Conservation (phyloP, 2,888 invertebrate genomes). For the Bedellia somnulentella region DNA sequence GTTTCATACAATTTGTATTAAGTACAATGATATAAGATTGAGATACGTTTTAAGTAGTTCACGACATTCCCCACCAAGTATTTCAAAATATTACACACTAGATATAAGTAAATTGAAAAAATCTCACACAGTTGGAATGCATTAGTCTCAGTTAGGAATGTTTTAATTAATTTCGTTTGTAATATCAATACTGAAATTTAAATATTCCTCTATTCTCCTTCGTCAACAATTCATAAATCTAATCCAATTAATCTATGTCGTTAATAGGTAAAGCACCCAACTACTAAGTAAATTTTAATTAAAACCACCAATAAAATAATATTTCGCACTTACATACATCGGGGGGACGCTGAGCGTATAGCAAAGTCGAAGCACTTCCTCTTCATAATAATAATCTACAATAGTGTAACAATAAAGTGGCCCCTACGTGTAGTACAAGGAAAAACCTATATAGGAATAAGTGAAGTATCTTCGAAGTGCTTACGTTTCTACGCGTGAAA, state of each 20-base stretch:
- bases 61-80: slow-evolving; percentile 45
- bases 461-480: slow-evolving; percentile 43
- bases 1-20: slow-evolving; percentile 25
- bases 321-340: slow-evolving; percentile 52
- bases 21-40: slow-evolving; percentile 26
- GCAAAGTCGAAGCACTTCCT: slow-evolving; percentile 50
- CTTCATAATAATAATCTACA: slow-evolving; percentile 9
- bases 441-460: no score
- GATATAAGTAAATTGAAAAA: slow-evolving; percentile 9
- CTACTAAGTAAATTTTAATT: no score
- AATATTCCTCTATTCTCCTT: no score
- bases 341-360: slow-evolving; percentile 55
- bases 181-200: slow-evolving; percentile 22
- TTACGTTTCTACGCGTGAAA: slow-evolving; percentile 20
- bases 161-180: slow-evolving; percentile 10
- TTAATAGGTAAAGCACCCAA: no score
- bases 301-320: slow-evolving; percentile 39
- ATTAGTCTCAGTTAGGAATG: slow-evolving; percentile 32
- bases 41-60: slow-evolving; percentile 30
- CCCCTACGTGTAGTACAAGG: no score
- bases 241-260: no score
- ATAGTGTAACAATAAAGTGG: no score
- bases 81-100: slow-evolving; percentile 12
- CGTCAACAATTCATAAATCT: no score
- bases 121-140: slow-evolving; percentile 25